phyloP scores from a whole-genome alignment of 92 coral and sea anemone genomes.

The Parazoanthus swiftii region DNA sequence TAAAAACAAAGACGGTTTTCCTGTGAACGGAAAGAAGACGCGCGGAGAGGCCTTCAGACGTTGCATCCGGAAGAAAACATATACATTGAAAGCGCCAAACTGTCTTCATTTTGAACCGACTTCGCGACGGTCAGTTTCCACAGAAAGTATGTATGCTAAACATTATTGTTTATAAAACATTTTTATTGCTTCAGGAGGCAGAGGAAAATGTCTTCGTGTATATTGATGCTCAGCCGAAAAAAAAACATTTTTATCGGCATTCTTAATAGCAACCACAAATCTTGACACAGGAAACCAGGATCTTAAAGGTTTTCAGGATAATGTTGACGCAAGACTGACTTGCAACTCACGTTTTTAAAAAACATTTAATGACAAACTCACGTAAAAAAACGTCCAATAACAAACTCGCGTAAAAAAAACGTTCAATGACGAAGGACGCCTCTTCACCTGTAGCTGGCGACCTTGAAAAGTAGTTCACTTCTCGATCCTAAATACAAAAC shows the following conservation, averaged over 20 bases:
- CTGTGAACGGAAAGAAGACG: constrained; percentile 28
- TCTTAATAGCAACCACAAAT: constrained; percentile 22
- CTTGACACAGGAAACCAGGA: background rate
- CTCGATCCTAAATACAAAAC: background rate
- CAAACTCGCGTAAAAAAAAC: background rate
- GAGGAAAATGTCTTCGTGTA: background rate
- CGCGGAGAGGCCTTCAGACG: background rate
- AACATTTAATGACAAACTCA: background rate
- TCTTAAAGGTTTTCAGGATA: background rate
- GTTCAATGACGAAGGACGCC: background rate
- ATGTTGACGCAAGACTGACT: constrained; percentile 12
- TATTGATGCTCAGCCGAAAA: background rate
- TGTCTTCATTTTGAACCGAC: background rate
- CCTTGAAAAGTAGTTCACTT: background rate
- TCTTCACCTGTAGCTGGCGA: background rate
- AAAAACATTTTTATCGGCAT: background rate
- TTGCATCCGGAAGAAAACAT: constrained; percentile 26
- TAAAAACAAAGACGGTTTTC: constrained; percentile 6
- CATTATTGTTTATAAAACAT: constrained; percentile 13
- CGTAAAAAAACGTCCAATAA: background rate
- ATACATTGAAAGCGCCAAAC: background rate
- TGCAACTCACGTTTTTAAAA: background rate
- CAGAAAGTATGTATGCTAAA: background rate
- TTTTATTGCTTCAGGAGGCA: background rate
- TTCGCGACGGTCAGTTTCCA: constrained; percentile 9